A percentile compares a stretch with the other conserved stretches of the same genome.
Evolutionary conservation across 1,140 invertebrate species (phyloP).

Genomic region (Tetragnatha versicolor): DNA sequence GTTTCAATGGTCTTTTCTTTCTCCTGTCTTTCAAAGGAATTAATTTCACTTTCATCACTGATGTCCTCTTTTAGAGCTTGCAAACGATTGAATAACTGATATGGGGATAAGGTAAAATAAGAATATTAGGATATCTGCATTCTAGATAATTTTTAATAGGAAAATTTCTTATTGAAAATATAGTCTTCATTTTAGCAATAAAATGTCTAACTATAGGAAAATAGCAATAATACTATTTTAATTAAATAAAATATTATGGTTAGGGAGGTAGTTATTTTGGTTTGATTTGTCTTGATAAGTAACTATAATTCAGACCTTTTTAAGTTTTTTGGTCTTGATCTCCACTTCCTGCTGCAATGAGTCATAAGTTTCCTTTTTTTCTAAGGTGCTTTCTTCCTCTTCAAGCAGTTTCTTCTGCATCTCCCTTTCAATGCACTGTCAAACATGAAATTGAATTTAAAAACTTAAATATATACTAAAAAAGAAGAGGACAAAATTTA

Average conservation of each 20-base stretch:
- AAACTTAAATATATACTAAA: not conserved
- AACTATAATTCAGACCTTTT: constrained; percentile 64
- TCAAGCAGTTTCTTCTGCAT: constrained; percentile 86
- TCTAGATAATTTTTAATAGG: not conserved
- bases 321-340: constrained; percentile 86
- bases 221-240: too few relatives aligned
- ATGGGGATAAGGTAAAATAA: too few relatives aligned
- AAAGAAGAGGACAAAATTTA: not conserved
- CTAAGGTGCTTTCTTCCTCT: constrained; percentile 86
- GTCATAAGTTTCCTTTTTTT: constrained; percentile 83
- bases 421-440: constrained; percentile 75
- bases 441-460: too few relatives aligned
- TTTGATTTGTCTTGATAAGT: too few relatives aligned
- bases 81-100: constrained; percentile 72
- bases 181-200: too few relatives aligned
- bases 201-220: too few relatives aligned
- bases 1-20: constrained; percentile 82
- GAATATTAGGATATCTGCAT: not conserved
- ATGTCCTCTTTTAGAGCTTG: constrained; percentile 74
- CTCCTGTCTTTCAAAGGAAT: constrained; percentile 79
- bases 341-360: constrained; percentile 92
- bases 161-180: too few relatives aligned
- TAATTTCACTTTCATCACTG: constrained; percentile 82
- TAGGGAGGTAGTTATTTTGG: too few relatives aligned
- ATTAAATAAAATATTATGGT: too few relatives aligned